phyloP scores from a whole-genome alignment of 2,888 invertebrate species.

The Dasysyrphus albostriatus region DNA sequence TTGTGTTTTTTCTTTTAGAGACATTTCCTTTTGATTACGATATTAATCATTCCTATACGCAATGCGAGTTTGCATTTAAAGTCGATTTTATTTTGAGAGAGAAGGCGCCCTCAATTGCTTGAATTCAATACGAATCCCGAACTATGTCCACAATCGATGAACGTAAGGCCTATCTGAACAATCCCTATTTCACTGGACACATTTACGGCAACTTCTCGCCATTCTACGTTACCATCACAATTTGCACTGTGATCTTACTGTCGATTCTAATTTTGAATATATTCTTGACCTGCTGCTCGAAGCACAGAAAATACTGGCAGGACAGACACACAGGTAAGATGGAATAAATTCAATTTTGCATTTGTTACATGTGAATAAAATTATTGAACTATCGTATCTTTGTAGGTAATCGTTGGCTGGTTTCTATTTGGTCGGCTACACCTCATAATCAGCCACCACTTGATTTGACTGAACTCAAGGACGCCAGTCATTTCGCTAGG shows the following conservation, averaged over 20 bases:
- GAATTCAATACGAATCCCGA: conserved; percentile 61
- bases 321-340: conserved; percentile 88
- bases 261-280: conserved; percentile 90
- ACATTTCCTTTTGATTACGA: neutral
- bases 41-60: conserved; percentile 5
- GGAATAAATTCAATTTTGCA: neutral
- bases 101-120: conserved; percentile 1
- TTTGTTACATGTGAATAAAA: no score
- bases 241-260: conserved; percentile 90
- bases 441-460: conserved; percentile 93
- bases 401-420: conserved; percentile 92
- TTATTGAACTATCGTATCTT: conserved; percentile 33
- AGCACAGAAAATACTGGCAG: conserved; percentile 92
- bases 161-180: conserved; percentile 86
- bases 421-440: conserved; percentile 92
- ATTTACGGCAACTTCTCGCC: conserved; percentile 91
- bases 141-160: conserved; percentile 88
- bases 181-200: conserved; percentile 86
- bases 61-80: conserved; percentile 55
- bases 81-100: conserved; percentile 11
- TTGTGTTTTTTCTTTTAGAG: conserved; percentile 27
- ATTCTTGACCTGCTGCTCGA: conserved; percentile 92
- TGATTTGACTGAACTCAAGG: conserved; percentile 90
- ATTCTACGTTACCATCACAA: conserved; percentile 92
- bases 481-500: conserved; percentile 83